phyloP scores from a whole-genome alignment of 1,140 invertebrate genomes.

The Globodera ellingtonae region DNA sequence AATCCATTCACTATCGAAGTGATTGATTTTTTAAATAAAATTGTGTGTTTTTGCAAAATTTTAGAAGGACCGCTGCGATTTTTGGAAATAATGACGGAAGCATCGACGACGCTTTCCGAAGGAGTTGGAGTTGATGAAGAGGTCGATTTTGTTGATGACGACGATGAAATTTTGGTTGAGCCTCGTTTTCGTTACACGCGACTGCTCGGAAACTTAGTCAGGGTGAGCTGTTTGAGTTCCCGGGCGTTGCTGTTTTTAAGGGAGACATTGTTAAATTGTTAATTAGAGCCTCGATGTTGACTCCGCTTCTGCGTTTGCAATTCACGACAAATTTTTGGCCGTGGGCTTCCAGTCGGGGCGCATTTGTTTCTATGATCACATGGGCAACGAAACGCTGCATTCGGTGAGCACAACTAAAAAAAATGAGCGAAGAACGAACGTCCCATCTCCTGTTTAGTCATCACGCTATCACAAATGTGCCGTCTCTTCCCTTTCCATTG shows the following conservation, averaged over 20 bases:
- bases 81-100: background rate
- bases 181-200: constrained; percentile 68
- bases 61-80: background rate
- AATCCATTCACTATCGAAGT: no score
- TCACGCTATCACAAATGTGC: constrained; percentile 67
- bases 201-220: constrained; percentile 66
- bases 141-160: constrained; percentile 21
- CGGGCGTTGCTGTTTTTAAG: background rate
- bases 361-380: constrained; percentile 68
- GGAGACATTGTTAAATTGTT: constrained; percentile 22
- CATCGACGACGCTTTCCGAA: background rate
- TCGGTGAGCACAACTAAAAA: constrained; percentile 54
- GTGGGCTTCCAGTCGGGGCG: constrained; percentile 67
- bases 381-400: constrained; percentile 66
- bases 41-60: background rate
- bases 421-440: background rate
- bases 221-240: constrained; percentile 12
- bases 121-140: background rate
- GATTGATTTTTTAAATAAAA: background rate
- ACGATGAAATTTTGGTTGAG: constrained; percentile 58
- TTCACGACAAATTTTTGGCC: constrained; percentile 68
- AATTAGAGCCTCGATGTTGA: constrained; percentile 63
- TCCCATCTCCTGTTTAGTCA: constrained; percentile 40
- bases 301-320: constrained; percentile 67
- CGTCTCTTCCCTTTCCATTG: constrained; percentile 69